Conservation (phyloP, 2,888 invertebrate genomes). For the Bombyx huttoni region DNA sequence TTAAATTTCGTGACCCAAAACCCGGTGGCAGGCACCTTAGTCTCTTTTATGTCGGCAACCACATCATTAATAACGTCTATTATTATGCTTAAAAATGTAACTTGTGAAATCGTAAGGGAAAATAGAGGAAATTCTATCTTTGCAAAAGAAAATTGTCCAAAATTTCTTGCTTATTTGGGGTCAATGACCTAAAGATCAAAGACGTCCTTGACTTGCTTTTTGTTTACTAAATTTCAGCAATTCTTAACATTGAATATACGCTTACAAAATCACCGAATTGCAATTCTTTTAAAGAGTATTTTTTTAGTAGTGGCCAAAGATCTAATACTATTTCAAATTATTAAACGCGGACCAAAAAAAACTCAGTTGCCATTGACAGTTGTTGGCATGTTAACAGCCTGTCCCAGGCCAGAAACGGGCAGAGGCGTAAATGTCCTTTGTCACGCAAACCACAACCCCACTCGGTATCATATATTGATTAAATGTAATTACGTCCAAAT, state of each 20-base stretch:
- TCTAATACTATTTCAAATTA: too few relatives aligned
- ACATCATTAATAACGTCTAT: conserved; percentile 30
- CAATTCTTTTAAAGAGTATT: too few relatives aligned
- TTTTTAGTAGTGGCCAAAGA: too few relatives aligned
- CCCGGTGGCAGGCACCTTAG: conserved; percentile 33
- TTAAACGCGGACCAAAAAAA: too few relatives aligned
- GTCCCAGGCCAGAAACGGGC: conserved; percentile 22
- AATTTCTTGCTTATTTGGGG: background rate
- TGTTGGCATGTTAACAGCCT: conserved; percentile 15
- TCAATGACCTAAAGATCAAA: too few relatives aligned
- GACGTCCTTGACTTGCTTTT: too few relatives aligned
- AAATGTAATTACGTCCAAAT: conserved; percentile 24
- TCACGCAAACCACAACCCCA: conserved; percentile 37
- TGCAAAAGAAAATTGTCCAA: background rate
- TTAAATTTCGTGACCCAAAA: conserved; percentile 45
- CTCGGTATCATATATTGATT: conserved; percentile 33
- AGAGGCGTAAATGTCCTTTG: conserved; percentile 31
- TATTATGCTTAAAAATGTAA: conserved; percentile 11
- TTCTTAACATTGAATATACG: too few relatives aligned
- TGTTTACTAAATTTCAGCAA: too few relatives aligned
- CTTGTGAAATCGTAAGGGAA: background rate
- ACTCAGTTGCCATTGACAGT: conserved; percentile 10
- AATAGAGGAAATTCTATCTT: background rate
- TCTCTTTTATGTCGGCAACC: conserved; percentile 24
- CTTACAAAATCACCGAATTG: too few relatives aligned